phyloP scores from a whole-genome alignment of 2,797 vertebrate genomes.

The Clarias pachynema region DNA sequence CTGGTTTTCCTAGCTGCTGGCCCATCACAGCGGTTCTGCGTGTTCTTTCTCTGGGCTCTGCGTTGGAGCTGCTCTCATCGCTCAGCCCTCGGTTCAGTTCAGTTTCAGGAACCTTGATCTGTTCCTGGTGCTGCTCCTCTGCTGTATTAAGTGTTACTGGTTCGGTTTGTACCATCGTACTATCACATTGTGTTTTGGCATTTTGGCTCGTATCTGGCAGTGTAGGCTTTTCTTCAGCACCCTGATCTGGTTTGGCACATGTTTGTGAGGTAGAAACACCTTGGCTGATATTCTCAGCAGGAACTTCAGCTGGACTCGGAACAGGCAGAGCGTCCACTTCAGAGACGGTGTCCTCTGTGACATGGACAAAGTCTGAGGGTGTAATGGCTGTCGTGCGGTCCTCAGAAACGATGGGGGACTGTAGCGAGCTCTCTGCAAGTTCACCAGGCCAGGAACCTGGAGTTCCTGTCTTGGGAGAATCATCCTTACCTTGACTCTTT shows the following conservation, averaged over 20 bases:
- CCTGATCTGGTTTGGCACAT: slow-evolving; percentile 72
- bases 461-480: slow-evolving; percentile 63
- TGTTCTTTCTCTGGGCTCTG: slow-evolving; percentile 68
- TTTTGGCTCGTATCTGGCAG: slow-evolving; percentile 64
- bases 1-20: slow-evolving; percentile 69
- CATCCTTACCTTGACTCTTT: slow-evolving; percentile 70
- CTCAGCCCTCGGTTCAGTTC: slow-evolving; percentile 64
- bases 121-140: slow-evolving; percentile 59
- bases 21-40: slow-evolving; percentile 64
- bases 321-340: slow-evolving; percentile 85
- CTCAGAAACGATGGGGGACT: slow-evolving; percentile 88
- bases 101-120: slow-evolving; percentile 68
- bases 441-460: slow-evolving; percentile 81
- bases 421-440: slow-evolving; percentile 84
- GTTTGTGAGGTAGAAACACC: slow-evolving; percentile 81
- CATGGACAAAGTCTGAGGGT: slow-evolving; percentile 89
- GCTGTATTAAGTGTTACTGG: slow-evolving; percentile 62
- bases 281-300: slow-evolving; percentile 71
- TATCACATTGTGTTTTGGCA: slow-evolving; percentile 50
- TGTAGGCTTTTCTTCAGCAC: slow-evolving; percentile 65
- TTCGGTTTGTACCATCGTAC: slow-evolving; percentile 69
- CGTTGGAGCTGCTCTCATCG: slow-evolving; percentile 72
- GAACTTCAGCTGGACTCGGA: slow-evolving; percentile 71
- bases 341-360: slow-evolving; percentile 92
- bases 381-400: slow-evolving; percentile 92